Base-by-base conservation (phyloP, 2,888 invertebrate species). In the Drosophila quinaria region DNA sequence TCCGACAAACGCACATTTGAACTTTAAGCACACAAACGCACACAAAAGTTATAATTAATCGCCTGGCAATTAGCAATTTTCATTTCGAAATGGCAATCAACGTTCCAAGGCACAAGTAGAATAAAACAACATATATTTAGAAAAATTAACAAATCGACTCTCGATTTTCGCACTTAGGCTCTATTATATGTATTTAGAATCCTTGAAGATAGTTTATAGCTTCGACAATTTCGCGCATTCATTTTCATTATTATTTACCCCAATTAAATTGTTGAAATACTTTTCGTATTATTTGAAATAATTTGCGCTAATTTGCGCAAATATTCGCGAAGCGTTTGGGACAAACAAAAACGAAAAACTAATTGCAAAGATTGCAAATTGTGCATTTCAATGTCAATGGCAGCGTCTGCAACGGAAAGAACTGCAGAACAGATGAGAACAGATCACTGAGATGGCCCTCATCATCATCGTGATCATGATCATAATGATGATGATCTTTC, bases 1-100 rank as follows among this genome's bases (percentile, higher is more conserved):
- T 84, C 87, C 87, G 81, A 66, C 71, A 76, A 81, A 79, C 81
- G 87, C 83, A 87, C 77, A 81, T 55, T 83, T 87, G 74, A 84
- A 87, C 84, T 81, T 83, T 86, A 52, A 70, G 55, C 54, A 39
- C 17, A 54, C 11, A 10, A 19, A 31, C 39, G 19, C 51, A 59
- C 46, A 60, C 51, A 54, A 39, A 67, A 50, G 56, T 49, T 78
- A 74, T 79, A 81, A 76, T 76, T 82, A 78, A 73, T 83, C 58
- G 61, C 22, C 29, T 44, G 64, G 51, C 66, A 79, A 77, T 79
- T 66, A 70, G 61, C 46, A 56, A 66, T 63, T 70, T 51, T 63
- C 63, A 59, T 59, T 70, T 70, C 42, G 49, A 46, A 64, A 60
- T 54, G 44, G 69, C 66, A 62, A 62, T 62, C 54, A 50, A 47